These are phyloP conservation scores for Drosophila paramelanica DNA, from an alignment of 2,888 invertebrate genomes.

Conservation along the genomic window DNA sequence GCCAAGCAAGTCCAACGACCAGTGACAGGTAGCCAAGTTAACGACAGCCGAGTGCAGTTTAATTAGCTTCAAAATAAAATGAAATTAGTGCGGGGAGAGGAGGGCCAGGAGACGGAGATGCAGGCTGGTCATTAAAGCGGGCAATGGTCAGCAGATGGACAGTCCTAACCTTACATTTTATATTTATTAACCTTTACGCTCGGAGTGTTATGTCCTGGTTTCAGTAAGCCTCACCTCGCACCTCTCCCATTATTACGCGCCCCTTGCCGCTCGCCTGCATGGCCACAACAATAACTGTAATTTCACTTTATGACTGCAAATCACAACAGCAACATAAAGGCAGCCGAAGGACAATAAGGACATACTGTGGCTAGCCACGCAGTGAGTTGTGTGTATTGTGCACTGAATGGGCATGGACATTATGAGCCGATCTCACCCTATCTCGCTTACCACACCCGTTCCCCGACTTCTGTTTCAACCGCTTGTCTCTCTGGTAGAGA, in stretches of 20 bases:
- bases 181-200: conserved; percentile 76
- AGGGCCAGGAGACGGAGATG: background rate
- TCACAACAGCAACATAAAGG: conserved; percentile 78
- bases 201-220: conserved; percentile 7
- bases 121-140: conserved; percentile 30
- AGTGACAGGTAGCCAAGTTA: conserved; percentile 56
- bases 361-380: conserved; percentile 39
- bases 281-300: conserved; percentile 77
- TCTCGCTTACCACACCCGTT: background rate
- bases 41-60: conserved; percentile 69
- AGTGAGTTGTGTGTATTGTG: conserved; percentile 37
- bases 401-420: conserved; percentile 55
- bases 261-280: conserved; percentile 15
- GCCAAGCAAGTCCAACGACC: conserved; percentile 16
- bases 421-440: conserved; percentile 49
- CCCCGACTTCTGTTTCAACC: background rate
- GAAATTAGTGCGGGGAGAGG: conserved; percentile 45
- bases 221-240: conserved; percentile 12
- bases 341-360: conserved; percentile 54
- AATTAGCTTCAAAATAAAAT: conserved; percentile 79
- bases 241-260: background rate
- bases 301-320: conserved; percentile 82
- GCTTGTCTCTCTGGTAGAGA: background rate
- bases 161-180: conserved; percentile 69
- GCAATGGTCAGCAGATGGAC: conserved; percentile 42